Evolutionary conservation across 2,888 invertebrate species (phyloP), one percentile per base, ranked within the genome.

Genomic region (Microchrysa polita): DNA sequence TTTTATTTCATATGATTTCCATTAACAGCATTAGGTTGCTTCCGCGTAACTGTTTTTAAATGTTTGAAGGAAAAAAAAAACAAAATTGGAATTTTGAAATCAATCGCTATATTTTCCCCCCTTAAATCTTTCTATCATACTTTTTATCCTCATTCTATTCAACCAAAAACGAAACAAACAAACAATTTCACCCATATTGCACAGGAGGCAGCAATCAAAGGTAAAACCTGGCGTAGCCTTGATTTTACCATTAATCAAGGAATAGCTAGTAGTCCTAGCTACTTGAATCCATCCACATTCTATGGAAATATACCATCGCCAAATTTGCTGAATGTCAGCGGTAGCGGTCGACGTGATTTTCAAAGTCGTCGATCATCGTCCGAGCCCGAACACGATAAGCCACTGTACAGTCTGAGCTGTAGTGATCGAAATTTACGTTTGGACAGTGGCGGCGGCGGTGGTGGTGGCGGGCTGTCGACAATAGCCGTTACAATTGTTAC

Each of bases 151-250:
- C 16, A 48, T 48, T 48, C 16, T 34, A 34, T 44, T 48, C 42
- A 71, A 72, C 52, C 7, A n/a, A n/a, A n/a, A n/a, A n/a, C n/a
- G n/a, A n/a, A n/a, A n/a, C n/a, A n/a, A n/a, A n/a, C n/a, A n/a
- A n/a, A n/a, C 27, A 34, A 34, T 34, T 71, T 23, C 44, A 59
- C 59, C 48, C 14, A 65, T 22, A n/a, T n/a, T n/a, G 48, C 73
- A 7, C 7, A 77, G 77, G 77, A 77, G 42, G 67, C 76, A 74
- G 74, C 74, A 67, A 75, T 76, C 73, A 77, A 77, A 74, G 76
- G 75, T 55, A 77, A 77, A 75, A 74, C 76, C 59, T 77, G 77
- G 77, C 75, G 77, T 74, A 77, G 77, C 74, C 75, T 77, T 74
- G 77, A 77, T 76, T 77, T 77, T 67, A 74, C 75, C 18, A 71